These are phyloP conservation scores for Blennius ocellaris DNA, from an alignment of 2,113 vertebrate species.

Conservation along the genomic window DNA sequence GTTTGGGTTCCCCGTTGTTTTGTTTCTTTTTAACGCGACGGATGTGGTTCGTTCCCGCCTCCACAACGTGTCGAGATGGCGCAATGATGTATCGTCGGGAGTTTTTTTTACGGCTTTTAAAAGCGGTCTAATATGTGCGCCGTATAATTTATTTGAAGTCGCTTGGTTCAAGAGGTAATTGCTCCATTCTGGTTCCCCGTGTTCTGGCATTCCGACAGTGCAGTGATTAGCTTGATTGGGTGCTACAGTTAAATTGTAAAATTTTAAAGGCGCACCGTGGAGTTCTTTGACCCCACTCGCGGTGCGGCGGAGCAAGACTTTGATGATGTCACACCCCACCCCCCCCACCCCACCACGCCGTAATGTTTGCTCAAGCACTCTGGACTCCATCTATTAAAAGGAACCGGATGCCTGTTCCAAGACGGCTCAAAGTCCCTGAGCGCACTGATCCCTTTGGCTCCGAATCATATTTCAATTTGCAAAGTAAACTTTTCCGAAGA, in stretches of 20 bases:
- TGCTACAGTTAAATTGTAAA: slow-evolving; percentile 6
- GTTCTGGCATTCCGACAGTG: background rate
- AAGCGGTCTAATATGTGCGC: background rate
- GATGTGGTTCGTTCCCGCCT: background rate
- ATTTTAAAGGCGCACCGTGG: background rate
- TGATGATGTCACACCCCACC: background rate
- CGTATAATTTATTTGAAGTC: slow-evolving; percentile 1
- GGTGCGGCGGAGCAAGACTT: background rate
- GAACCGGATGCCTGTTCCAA: background rate
- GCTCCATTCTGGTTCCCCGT: background rate
- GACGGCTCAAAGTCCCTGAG: background rate
- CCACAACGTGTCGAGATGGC: background rate
- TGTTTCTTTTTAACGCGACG: background rate
- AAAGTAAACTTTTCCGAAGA: no score
- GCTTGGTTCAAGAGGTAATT: background rate
- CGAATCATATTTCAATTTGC: no score
- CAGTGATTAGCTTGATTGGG: background rate
- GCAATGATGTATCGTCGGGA: no score
- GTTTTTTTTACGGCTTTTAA: slow-evolving; percentile 18
- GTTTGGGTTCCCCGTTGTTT: background rate
- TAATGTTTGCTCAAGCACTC: background rate
- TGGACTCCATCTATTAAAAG: background rate
- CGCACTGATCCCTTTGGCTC: no score
- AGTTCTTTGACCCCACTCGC: background rate
- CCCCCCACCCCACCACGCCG: background rate